Evolutionary conservation across 2,797 vertebrate species (phyloP).

Genomic region (Parambassis ranga): DNA sequence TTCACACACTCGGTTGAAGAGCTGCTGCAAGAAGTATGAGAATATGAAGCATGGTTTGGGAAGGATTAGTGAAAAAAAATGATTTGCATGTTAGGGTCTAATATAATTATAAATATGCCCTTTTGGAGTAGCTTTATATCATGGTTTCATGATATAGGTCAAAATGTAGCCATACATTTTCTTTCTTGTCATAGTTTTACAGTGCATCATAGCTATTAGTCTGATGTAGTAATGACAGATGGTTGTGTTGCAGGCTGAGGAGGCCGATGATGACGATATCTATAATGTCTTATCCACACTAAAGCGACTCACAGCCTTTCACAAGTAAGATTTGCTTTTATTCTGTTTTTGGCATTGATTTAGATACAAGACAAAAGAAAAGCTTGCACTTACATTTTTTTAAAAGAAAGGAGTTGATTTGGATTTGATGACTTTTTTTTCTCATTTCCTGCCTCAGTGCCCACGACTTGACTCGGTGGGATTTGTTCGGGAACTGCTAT

Average conservation of each 20-base stretch:
- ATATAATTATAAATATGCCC: too few relatives aligned
- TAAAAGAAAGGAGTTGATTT: too few relatives aligned
- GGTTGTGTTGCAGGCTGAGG: slow-evolving; percentile 85
- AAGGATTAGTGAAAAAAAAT: not conserved
- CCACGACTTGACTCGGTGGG: slow-evolving; percentile 98
- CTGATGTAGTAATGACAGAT: slow-evolving; percentile 3
- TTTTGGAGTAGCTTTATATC: too few relatives aligned
- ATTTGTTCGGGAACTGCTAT: slow-evolving; percentile 98
- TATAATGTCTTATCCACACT: slow-evolving; percentile 97
- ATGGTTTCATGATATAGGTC: too few relatives aligned
- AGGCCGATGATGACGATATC: slow-evolving; percentile 98
- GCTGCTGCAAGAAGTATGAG: slow-evolving; percentile 91
- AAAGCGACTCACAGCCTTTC: slow-evolving; percentile 97
- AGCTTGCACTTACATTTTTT: not conserved
- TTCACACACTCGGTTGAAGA: slow-evolving; percentile 97
- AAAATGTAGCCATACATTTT: too few relatives aligned
- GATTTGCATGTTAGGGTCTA: not conserved
- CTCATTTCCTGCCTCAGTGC: slow-evolving; percentile 78
- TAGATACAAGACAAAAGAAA: not conserved
- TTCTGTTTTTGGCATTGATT: not conserved
- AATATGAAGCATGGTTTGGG: too few relatives aligned
- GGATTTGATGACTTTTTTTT: not conserved
- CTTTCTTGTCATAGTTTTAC: too few relatives aligned
- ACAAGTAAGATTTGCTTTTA: slow-evolving; percentile 87
- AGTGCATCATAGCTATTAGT: too few relatives aligned